These are phyloP conservation scores for Neodiprion fabricii DNA, from an alignment of 1,140 invertebrate species.

Conservation along the genomic window DNA sequence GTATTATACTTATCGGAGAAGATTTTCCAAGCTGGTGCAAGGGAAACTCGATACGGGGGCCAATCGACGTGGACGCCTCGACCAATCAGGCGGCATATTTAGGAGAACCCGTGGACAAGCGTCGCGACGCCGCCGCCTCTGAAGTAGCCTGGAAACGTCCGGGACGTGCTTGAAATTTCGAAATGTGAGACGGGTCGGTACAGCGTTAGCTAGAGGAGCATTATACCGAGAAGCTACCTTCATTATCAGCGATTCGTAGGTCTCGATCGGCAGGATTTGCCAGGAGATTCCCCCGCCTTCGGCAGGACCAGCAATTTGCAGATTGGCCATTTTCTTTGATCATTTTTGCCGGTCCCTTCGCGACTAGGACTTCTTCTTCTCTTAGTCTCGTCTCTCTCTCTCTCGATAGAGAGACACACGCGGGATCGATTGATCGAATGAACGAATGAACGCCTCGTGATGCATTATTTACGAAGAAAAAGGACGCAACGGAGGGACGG, in stretches of 20 bases:
- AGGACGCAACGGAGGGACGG: too few relatives aligned
- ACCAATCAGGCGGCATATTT: neutral
- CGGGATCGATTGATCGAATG: too few relatives aligned
- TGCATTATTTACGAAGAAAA: neutral
- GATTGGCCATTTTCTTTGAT: slow-evolving; percentile 5
- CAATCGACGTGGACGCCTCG: neutral
- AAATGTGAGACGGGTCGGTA: neutral
- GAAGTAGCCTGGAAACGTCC: neutral
- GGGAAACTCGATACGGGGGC: neutral
- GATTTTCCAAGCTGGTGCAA: neutral
- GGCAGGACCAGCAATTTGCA: neutral
- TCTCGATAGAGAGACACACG: too few relatives aligned
- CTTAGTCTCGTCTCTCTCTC: too few relatives aligned
- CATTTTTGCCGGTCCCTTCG: neutral
- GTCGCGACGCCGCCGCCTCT: neutral
- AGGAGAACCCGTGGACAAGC: neutral
- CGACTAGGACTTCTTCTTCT: too few relatives aligned
- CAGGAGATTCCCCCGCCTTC: neutral
- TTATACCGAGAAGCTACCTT: neutral
- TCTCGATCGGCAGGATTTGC: too few relatives aligned
- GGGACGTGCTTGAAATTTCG: neutral
- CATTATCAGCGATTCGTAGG: neutral
- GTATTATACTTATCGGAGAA: neutral
- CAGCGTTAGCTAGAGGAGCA: too few relatives aligned
- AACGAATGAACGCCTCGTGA: neutral